phyloP scores from a whole-genome alignment of 2,797 vertebrate genomes.

The Clarias laeviceps region DNA sequence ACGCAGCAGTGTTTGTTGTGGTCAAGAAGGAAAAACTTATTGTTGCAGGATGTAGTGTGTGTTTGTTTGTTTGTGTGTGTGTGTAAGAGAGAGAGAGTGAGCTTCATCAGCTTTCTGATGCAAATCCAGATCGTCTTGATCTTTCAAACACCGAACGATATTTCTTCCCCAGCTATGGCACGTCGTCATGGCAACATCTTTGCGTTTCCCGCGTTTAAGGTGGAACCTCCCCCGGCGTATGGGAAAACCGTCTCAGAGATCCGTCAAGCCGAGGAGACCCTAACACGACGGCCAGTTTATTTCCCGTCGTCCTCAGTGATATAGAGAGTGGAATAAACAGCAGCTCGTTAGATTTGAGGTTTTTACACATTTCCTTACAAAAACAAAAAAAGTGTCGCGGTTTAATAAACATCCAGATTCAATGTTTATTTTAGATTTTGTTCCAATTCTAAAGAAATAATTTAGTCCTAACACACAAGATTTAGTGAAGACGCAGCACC shows the following conservation, averaged over 20 bases:
- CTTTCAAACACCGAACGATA: background rate
- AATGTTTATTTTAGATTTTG: too few relatives aligned
- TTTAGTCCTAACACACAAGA: too few relatives aligned
- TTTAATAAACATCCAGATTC: too few relatives aligned
- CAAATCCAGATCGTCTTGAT: background rate
- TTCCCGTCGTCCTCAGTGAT: background rate
- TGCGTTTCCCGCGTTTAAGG: background rate
- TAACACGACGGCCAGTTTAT: background rate
- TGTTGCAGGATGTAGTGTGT: conserved; percentile 20
- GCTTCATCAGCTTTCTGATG: background rate
- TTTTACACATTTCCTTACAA: background rate
- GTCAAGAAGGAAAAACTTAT: conserved; percentile 19
- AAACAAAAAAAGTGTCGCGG: background rate
- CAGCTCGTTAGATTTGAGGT: background rate
- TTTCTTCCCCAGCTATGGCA: background rate
- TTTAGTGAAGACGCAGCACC: too few relatives aligned
- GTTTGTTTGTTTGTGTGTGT: background rate
- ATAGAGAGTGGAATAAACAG: too few relatives aligned
- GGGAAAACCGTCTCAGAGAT: background rate
- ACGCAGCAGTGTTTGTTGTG: conserved; percentile 28
- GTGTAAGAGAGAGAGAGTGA: background rate
- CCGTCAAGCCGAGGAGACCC: background rate
- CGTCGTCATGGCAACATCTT: conserved; percentile 33
- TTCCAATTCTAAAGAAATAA: too few relatives aligned
- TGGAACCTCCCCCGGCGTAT: too few relatives aligned